Evolutionary conservation across 2,888 invertebrate genomes (phyloP).

Genomic region (Baccha elongata): DNA sequence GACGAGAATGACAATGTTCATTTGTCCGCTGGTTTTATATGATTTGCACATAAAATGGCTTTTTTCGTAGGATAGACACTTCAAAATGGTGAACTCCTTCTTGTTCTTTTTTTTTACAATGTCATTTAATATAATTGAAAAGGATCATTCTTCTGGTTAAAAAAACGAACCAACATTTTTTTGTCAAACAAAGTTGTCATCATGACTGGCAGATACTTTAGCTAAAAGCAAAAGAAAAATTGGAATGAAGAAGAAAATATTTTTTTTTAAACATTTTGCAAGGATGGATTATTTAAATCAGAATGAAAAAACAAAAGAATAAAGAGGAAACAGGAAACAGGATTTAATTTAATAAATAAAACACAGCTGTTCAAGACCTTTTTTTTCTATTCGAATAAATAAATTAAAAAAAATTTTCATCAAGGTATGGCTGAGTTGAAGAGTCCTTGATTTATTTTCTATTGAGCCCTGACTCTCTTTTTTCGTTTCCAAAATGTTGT

Average conservation of each 20-base stretch:
- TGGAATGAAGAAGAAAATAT: background rate
- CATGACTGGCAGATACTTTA: slow-evolving; percentile 62
- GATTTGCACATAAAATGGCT: slow-evolving; percentile 43
- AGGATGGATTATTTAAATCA: too few relatives aligned
- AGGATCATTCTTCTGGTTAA: slow-evolving; percentile 59
- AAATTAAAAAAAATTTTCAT: too few relatives aligned
- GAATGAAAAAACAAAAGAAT: too few relatives aligned
- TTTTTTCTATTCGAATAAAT: too few relatives aligned
- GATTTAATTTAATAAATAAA: too few relatives aligned
- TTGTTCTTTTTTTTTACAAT: slow-evolving; percentile 22
- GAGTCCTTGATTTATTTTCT: too few relatives aligned
- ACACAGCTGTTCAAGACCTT: too few relatives aligned
- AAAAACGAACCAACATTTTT: slow-evolving; percentile 46
- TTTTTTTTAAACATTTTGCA: too few relatives aligned
- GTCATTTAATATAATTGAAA: slow-evolving; percentile 72
- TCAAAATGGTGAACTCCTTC: slow-evolving; percentile 51
- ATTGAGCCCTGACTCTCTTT: too few relatives aligned
- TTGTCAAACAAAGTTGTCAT: slow-evolving; percentile 68
- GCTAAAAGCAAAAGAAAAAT: slow-evolving; percentile 1
- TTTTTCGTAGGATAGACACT: slow-evolving; percentile 7
- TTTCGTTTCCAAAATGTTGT: too few relatives aligned
- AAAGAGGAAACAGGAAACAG: too few relatives aligned
- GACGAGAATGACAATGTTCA: background rate
- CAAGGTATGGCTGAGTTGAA: too few relatives aligned
- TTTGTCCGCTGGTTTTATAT: slow-evolving; percentile 6